Percentiles rank a stretch among this genome's conserved stretches.
Conservation (phyloP, 2,888 invertebrate genomes). For the Punctoribates punctum region DNA sequence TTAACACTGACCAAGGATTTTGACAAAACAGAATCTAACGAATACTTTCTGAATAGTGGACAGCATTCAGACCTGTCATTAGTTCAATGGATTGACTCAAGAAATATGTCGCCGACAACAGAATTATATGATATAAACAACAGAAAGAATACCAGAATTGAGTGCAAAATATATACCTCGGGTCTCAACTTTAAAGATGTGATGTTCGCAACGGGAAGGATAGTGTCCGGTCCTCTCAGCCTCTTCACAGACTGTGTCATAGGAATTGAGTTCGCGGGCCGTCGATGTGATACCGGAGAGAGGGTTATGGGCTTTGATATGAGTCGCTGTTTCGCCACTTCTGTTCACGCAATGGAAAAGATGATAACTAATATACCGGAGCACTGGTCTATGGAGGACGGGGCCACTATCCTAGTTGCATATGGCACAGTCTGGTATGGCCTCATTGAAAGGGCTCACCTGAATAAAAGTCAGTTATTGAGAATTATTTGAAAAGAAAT, state of each 20-base stretch:
- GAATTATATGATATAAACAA: not conserved
- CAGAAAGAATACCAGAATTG: constrained; percentile 51
- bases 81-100: constrained; percentile 8
- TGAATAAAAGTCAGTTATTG: constrained; percentile 72
- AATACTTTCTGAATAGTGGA: not conserved
- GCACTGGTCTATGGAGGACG: constrained; percentile 81
- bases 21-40: not conserved
- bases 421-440: constrained; percentile 85
- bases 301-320: constrained; percentile 90
- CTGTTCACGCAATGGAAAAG: constrained; percentile 62
- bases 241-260: constrained; percentile 71
- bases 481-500: constrained; percentile 74
- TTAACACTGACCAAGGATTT: constrained; percentile 68
- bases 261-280: constrained; percentile 85
- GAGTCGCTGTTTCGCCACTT: constrained; percentile 77
- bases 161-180: constrained; percentile 59
- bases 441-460: constrained; percentile 75
- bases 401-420: constrained; percentile 86
- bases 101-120: not conserved
- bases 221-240: constrained; percentile 4
- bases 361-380: constrained; percentile 86
- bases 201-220: constrained; percentile 32
- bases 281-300: constrained; percentile 64
- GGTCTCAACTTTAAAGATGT: constrained; percentile 57
- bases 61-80: not conserved